Evolutionary conservation across 2,113 vertebrate species (phyloP), one percentile per base, ranked within the genome.

Genomic region (Petaurus breviceps): DNA sequence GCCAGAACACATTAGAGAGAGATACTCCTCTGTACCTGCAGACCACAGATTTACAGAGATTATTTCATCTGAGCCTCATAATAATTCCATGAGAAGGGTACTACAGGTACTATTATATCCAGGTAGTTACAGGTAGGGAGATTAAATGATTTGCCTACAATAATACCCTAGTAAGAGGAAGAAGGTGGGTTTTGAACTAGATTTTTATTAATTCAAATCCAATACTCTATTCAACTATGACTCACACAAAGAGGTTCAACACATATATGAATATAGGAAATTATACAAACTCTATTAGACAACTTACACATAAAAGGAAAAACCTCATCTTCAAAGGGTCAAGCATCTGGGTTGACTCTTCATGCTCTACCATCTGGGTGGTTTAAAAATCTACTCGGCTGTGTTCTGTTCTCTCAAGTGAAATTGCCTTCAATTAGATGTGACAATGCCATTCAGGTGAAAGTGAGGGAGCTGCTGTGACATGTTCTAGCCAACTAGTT

Each of bases 341-440:
- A 43, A 84, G 68, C n/a, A 43, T 19, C 47, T 89, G 26, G 16
- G n/a, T 51, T 94, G 68, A 84, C 46, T 23, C 51, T 90, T n/a
- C 61, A 8, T 43, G 93, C n/a, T 8, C 0, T 50, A 51, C 5
- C 28, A 52, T 89, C 91, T 53, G 90, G 37, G 37, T 94, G 51
- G 89, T 77, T 91, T 55, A 9, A 61, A 90, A 90, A 90, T 89
- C 90, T n/a, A 46, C 2, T 10, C 19, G 89, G 24, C 93, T 96
- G 94, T 89, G 49, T 89, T 92, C 96, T 43, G 37, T 47, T 93
- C 68, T 94, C 22, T 16, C 31, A 43, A 43, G 1, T 90, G 89
- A 91, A 94, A 93, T 26, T 91, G n/a, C 57, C 96, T 96, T 96
- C 97, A 90, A 95, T 95, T 93, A 93, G 37, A 90, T 43, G 12